Conservation (phyloP, 2,888 invertebrate species). For the Acronicta leporina region DNA sequence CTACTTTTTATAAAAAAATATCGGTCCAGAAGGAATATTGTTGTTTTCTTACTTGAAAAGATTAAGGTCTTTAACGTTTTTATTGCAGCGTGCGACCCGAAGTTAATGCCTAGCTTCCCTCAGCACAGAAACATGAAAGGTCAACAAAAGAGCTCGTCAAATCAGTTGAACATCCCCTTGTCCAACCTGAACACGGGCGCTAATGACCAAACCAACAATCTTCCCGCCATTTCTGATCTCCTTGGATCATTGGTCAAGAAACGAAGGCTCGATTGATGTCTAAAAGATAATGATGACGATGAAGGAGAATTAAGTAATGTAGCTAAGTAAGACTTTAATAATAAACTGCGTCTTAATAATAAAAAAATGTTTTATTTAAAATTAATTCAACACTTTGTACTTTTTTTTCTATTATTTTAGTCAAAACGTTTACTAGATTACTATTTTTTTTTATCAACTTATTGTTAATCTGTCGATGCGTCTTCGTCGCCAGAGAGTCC, state of each 20-base stretch:
- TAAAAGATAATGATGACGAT: constrained; percentile 1
- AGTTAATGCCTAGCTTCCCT: constrained; percentile 99
- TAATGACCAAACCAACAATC: constrained; percentile 92
- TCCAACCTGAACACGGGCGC: constrained; percentile 89
- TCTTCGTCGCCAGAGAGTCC: constrained; percentile 83
- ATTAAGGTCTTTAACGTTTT: constrained; percentile 36
- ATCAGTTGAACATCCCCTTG: constrained; percentile 82
- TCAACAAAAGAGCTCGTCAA: constrained; percentile 74
- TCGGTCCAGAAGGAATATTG: no score
- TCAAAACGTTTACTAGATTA: constrained; percentile 59
- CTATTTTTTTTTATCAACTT: constrained; percentile 54
- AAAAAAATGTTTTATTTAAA: constrained; percentile 61
- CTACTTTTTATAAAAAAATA: no score
- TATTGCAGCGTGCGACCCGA: constrained; percentile 96
- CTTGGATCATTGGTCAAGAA: constrained; percentile 95
- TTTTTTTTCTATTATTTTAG: constrained; percentile 52
- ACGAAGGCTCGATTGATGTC: constrained; percentile 91
- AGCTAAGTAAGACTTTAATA: constrained; percentile 38
- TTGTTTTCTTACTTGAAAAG: not conserved
- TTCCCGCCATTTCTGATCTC: constrained; percentile 95
- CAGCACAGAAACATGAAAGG: constrained; percentile 96
- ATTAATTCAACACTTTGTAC: constrained; percentile 30
- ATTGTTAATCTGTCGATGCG: constrained; percentile 77
- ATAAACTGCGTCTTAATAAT: constrained; percentile 38
- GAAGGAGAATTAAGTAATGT: constrained; percentile 6